These are phyloP conservation scores for Boulengeromyrus knoepffleri DNA, from an alignment of 2,113 vertebrate genomes.

Conservation along the genomic window DNA sequence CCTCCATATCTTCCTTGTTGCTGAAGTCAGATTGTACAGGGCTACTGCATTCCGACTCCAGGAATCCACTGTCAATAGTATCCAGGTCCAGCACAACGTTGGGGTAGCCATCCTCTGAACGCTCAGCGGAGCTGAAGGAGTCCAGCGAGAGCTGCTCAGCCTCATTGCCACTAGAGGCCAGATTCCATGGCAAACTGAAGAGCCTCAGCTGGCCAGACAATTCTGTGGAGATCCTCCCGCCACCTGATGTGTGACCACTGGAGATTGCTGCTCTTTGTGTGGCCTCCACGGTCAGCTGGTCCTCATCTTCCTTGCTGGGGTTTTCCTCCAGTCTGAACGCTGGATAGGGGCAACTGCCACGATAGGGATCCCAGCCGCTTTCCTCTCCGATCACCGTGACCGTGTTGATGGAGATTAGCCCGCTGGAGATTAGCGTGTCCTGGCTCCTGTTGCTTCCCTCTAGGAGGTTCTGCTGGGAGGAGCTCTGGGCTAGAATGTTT, in stretches of 20 bases:
- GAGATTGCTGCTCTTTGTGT: slow-evolving; percentile 33
- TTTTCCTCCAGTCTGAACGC: slow-evolving; percentile 39
- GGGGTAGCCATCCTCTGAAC: slow-evolving; percentile 69
- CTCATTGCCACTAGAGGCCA: slow-evolving; percentile 40
- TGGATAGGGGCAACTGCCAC: slow-evolving; percentile 45
- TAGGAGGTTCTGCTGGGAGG: slow-evolving; percentile 28
- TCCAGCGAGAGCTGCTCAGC: slow-evolving; percentile 62
- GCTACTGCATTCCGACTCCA: slow-evolving; percentile 74
- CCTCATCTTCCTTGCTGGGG: slow-evolving; percentile 15
- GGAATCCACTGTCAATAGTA: slow-evolving; percentile 90
- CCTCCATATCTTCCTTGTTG: slow-evolving; percentile 32
- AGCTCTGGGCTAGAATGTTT: not conserved
- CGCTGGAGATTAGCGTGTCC: slow-evolving; percentile 49
- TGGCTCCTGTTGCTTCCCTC: slow-evolving; percentile 24
- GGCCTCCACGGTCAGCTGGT: slow-evolving; percentile 27
- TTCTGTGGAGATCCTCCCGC: not conserved
- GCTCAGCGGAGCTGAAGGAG: slow-evolving; percentile 52
- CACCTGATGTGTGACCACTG: slow-evolving; percentile 39
- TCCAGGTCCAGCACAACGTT: slow-evolving; percentile 73
- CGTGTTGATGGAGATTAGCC: slow-evolving; percentile 74
- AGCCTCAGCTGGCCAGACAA: not conserved
- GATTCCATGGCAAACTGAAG: slow-evolving; percentile 46
- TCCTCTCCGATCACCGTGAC: slow-evolving; percentile 69
- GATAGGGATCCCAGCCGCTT: slow-evolving; percentile 23
- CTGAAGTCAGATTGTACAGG: slow-evolving; percentile 68